Conservation (phyloP, 2,113 vertebrate species). For the Actinemys pallida region DNA sequence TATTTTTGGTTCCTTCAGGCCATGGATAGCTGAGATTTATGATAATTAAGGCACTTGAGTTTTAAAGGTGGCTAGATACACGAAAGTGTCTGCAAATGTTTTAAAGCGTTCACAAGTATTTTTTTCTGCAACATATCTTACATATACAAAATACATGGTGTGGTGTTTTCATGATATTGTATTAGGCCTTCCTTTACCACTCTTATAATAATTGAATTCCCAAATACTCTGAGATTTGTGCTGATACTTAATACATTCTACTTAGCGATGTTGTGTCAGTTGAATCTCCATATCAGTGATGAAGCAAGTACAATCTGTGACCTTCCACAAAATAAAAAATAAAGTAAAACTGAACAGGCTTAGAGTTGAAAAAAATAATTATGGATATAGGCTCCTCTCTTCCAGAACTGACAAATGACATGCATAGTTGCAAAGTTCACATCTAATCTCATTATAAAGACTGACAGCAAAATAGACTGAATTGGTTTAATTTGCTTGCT, state of each 20-base stretch:
- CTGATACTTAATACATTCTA: background rate
- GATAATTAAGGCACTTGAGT: background rate
- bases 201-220: background rate
- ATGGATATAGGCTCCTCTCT: background rate
- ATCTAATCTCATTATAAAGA: background rate
- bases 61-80: background rate
- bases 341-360: background rate
- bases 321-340: background rate
- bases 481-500: background rate
- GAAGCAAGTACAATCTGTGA: background rate
- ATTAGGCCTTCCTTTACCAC: background rate
- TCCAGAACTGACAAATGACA: background rate
- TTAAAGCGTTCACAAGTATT: background rate
- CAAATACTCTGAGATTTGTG: background rate
- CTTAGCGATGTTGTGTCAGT: background rate
- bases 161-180: no score
- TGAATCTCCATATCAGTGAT: background rate
- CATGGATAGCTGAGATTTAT: background rate
- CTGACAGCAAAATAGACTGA: background rate
- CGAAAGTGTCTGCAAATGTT: background rate
- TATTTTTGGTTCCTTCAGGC: background rate
- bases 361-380: background rate
- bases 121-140: background rate
- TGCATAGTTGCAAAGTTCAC: accelerated
- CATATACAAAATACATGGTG: background rate